These are phyloP conservation scores for Clamator glandarius DNA, from an alignment of 2,797 vertebrate genomes.

Conservation along the genomic window DNA sequence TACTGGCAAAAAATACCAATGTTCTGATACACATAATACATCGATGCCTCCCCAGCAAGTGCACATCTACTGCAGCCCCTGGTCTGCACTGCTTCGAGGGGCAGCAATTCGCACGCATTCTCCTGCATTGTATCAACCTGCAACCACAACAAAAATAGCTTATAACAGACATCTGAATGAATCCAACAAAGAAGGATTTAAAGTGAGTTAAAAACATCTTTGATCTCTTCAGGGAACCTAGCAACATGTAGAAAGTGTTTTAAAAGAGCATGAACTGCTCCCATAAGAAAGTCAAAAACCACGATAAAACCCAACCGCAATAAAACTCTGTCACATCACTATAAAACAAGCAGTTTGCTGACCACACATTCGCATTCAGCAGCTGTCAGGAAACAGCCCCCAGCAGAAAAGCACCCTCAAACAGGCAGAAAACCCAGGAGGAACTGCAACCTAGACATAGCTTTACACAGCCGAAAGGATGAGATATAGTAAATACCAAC, in stretches of 20 bases:
- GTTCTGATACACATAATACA: constrained; percentile 56
- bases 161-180: constrained; percentile 60
- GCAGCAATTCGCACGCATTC: constrained; percentile 50
- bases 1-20: constrained; percentile 79
- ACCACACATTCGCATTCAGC: background rate
- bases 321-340: constrained; percentile 37
- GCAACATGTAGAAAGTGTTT: constrained; percentile 43
- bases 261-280: constrained; percentile 54
- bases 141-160: constrained; percentile 63
- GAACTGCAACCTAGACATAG: background rate
- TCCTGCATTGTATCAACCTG: constrained; percentile 51
- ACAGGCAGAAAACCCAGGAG: background rate
- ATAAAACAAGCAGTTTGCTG: constrained; percentile 41
- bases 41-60: constrained; percentile 36
- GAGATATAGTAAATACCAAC: background rate
- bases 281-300: constrained; percentile 42
- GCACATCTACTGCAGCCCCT: constrained; percentile 38
- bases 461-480: background rate
- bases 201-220: constrained; percentile 59
- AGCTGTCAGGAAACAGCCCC: constrained; percentile 35
- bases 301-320: constrained; percentile 42
- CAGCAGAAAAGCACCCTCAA: constrained; percentile 22
- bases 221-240: constrained; percentile 38
- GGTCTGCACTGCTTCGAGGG: constrained; percentile 34
- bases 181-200: constrained; percentile 24